phyloP scores from a whole-genome alignment of 2,113 vertebrate genomes.

The Reinhardtius hippoglossoides region DNA sequence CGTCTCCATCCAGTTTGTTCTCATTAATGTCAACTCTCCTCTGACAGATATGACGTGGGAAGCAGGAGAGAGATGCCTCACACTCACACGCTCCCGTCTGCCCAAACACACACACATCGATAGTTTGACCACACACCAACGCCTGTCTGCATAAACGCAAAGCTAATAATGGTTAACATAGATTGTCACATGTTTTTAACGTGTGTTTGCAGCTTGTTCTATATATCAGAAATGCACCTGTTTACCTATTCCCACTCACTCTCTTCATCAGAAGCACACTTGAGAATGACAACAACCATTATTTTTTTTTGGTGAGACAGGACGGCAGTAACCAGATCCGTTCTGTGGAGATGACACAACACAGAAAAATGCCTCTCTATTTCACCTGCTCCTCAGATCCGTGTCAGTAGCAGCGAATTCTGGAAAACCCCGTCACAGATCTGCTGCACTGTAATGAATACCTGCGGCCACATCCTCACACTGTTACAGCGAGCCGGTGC shows the following conservation, averaged over 20 bases:
- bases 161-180: not conserved
- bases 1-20: constrained; percentile 77
- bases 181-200: not conserved
- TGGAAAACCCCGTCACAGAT: constrained; percentile 78
- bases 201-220: not conserved
- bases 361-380: constrained; percentile 35
- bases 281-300: constrained; percentile 28
- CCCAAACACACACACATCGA: not conserved
- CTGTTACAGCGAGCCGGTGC: not conserved
- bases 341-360: constrained; percentile 64
- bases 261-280: constrained; percentile 19
- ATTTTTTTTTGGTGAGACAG: constrained; percentile 19
- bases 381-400: constrained; percentile 58
- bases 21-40: constrained; percentile 73
- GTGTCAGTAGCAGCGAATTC: constrained; percentile 50
- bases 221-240: not conserved
- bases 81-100: not conserved
- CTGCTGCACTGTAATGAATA: constrained; percentile 53
- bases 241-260: not conserved
- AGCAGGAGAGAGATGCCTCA: constrained; percentile 41
- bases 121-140: not conserved
- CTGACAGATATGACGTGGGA: constrained; percentile 40
- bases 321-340: constrained; percentile 50
- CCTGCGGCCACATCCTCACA: constrained; percentile 32
- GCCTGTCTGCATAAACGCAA: not conserved